phyloP scores from a whole-genome alignment of 2,113 vertebrate species.

The Percopsis transmontana region DNA sequence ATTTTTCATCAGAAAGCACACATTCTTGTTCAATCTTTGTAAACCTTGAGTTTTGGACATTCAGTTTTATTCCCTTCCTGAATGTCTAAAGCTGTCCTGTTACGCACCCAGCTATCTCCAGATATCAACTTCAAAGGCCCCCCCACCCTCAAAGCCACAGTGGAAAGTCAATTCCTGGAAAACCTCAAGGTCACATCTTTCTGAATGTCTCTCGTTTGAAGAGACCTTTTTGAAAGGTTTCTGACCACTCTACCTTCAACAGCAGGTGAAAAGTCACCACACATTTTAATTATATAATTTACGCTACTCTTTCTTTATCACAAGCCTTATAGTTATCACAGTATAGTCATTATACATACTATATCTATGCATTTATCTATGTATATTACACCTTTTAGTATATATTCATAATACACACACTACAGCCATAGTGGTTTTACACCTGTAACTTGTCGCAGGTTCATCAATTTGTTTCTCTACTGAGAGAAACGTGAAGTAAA shows the following conservation, averaged over 20 bases:
- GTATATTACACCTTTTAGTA: too few species aligned
- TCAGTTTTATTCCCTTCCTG: too few species aligned
- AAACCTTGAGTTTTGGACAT: too few species aligned
- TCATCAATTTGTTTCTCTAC: conserved; percentile 12
- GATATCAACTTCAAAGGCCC: conserved; percentile 67
- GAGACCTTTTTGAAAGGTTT: conserved; percentile 24
- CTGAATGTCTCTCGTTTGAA: conserved; percentile 18
- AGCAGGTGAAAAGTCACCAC: conserved; percentile 18
- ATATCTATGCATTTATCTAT: too few species aligned
- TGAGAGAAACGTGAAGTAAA: background rate
- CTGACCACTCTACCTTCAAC: conserved; percentile 28
- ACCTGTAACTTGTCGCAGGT: conserved; percentile 1
- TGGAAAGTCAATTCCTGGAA: conserved; percentile 36
- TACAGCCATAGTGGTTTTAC: too few species aligned
- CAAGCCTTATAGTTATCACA: too few species aligned
- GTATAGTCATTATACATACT: too few species aligned
- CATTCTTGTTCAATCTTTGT: too few species aligned
- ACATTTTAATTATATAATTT: conserved; percentile 2
- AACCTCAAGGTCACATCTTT: conserved; percentile 52
- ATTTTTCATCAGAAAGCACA: too few species aligned
- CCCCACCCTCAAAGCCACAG: conserved; percentile 26
- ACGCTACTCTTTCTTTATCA: conserved; percentile 7
- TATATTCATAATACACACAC: too few species aligned
- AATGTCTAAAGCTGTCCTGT: too few species aligned
- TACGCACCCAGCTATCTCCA: too few species aligned